Base-by-base conservation (phyloP, 2,888 invertebrate species). In the Caenorhabditis sp. region DNA sequence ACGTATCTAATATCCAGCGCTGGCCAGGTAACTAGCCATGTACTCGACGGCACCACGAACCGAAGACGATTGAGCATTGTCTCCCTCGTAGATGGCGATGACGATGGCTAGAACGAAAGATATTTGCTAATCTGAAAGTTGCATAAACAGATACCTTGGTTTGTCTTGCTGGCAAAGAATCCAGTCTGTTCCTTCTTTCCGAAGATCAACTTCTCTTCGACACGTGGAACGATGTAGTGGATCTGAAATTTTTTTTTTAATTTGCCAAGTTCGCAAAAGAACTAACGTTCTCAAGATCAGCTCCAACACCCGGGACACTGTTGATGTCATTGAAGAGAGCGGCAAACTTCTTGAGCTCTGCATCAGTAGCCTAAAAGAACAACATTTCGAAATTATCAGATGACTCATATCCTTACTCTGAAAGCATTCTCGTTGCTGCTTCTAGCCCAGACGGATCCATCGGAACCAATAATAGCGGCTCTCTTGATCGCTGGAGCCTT, bases 221-320 rank as follows among this genome's bases (percentile, higher is more conserved):
- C 85, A 28, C 90, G 87, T 6, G 92, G 92, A 40, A 92, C 92
- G 58, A 92, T 89, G 88, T 91, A 92, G 83, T 92, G 91, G 47
- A 87, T 60, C 53, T 90, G 81, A 50, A 76, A 51, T 4, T 6
- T 11, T 40, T 13, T 18, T 4, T 3, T 18, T 20, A 18, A 47
- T 47, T 6, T 2, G 2, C 9, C 2, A 4, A 18, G n/a, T 6
- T 47, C 3, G 5, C 4, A 24, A 53, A 28, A 32, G 6, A 15
- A 11, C 72, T 44, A 8, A 80, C 72, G 37, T 76, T 76, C 78
- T 88, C 90, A n/a, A 90, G 74, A 44, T 90, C 90, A 47, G 88
- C 87, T 47, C 90, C 90, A 15, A 84, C 78, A 8, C 71, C 35
- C 9, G 90, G 90, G 1, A 87, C 87, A 4, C 32, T 24, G 53